phyloP scores from a whole-genome alignment of 2,888 invertebrate genomes.

The Tinea pellionella region DNA sequence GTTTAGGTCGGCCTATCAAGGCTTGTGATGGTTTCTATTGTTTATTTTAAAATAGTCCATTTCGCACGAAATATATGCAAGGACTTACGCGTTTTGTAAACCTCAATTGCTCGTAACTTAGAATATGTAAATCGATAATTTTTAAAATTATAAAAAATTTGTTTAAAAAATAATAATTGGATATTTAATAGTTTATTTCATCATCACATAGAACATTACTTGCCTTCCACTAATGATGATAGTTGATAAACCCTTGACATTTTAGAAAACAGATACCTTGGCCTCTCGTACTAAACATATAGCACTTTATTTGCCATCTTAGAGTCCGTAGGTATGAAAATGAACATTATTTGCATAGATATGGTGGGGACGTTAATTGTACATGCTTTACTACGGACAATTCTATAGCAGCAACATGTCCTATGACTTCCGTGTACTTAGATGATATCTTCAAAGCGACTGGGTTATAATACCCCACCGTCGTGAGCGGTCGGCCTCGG shows the following conservation, averaged over 20 bases:
- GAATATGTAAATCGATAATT: neutral
- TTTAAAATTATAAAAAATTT: neutral
- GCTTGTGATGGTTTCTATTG: slow-evolving; percentile 7
- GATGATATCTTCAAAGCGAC: slow-evolving; percentile 9
- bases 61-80: neutral
- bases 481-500: slow-evolving; percentile 42
- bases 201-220: slow-evolving; percentile 11
- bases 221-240: slow-evolving; percentile 13
- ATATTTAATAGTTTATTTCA: slow-evolving; percentile 1
- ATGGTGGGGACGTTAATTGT: slow-evolving; percentile 10
- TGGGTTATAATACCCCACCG: slow-evolving; percentile 18
- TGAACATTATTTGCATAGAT: slow-evolving; percentile 28
- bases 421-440: slow-evolving; percentile 10
- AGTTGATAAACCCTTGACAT: slow-evolving; percentile 50
- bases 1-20: slow-evolving; percentile 14
- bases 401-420: slow-evolving; percentile 1
- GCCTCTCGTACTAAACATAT: slow-evolving; percentile 43
- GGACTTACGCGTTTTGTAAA: neutral
- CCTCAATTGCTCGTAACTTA: neutral
- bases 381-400: neutral
- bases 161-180: neutral
- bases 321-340: slow-evolving; percentile 24
- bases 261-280: slow-evolving; percentile 38
- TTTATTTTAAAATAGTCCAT: slow-evolving; percentile 11
- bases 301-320: slow-evolving; percentile 36